Evolutionary conservation across 2,888 invertebrate species (phyloP).

Genomic region (Thymelicus lineola): DNA sequence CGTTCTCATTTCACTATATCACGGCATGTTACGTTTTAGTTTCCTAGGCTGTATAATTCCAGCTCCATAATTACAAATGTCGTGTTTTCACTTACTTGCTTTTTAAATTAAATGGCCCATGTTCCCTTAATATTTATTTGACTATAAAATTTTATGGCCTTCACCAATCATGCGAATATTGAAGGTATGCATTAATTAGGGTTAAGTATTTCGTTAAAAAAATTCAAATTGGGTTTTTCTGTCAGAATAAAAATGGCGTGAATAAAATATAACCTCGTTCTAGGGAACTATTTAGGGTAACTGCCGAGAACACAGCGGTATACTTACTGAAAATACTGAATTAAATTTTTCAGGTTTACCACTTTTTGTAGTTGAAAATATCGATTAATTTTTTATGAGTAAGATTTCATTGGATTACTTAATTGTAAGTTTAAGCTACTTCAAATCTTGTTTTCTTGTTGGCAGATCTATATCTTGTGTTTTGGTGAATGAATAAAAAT

Average conservation of each 20-base stretch:
- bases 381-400: no score
- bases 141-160: slow-evolving; percentile 34
- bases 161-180: slow-evolving; percentile 34
- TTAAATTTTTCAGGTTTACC: no score
- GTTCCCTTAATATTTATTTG: slow-evolving; percentile 37
- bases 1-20: slow-evolving; percentile 66
- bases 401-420: no score
- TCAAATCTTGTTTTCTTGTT: no score
- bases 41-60: slow-evolving; percentile 19
- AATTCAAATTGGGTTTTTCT: slow-evolving; percentile 2
- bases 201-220: background rate
- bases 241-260: slow-evolving; percentile 3
- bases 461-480: no score
- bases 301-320: no score
- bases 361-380: no score
- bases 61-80: slow-evolving; percentile 30
- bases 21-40: slow-evolving; percentile 53
- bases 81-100: slow-evolving; percentile 34
- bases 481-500: no score
- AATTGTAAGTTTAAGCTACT: no score
- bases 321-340: no score
- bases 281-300: no score
- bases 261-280: background rate
- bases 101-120: slow-evolving; percentile 38
- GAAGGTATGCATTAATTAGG: slow-evolving; percentile 31